Evolutionary conservation across 2,797 vertebrate species (phyloP).

Genomic region (Scyliorhinus canicula): DNA sequence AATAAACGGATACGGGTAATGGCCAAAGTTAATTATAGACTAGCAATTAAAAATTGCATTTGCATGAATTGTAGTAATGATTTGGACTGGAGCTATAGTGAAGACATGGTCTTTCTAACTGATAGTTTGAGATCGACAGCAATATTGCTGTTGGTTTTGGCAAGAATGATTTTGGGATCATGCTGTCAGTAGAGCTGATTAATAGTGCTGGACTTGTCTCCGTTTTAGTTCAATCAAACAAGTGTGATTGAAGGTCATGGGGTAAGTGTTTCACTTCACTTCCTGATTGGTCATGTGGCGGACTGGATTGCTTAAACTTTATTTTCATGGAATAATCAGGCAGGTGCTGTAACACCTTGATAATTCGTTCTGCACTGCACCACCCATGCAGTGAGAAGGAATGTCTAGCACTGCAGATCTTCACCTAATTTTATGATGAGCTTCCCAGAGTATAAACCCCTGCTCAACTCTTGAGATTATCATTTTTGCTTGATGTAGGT

Average conservation of each 20-base stretch:
- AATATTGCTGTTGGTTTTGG: not conserved
- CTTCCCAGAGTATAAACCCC: not conserved
- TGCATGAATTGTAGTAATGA: not conserved
- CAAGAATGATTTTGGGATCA: not conserved
- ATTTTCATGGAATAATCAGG: not conserved
- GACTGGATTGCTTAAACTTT: not conserved
- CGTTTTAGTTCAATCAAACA: not conserved
- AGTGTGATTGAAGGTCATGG: not conserved
- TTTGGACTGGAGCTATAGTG: not conserved
- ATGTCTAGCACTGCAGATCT: not conserved
- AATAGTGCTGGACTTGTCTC: not conserved
- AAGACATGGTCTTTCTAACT: not conserved
- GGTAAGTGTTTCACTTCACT: not conserved
- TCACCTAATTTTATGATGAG: not conserved
- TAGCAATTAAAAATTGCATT: not conserved
- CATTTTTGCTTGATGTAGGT: not conserved
- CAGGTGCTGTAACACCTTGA: not conserved
- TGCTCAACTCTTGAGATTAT: not conserved
- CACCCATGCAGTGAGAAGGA: not conserved
- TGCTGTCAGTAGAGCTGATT: not conserved
- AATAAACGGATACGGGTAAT: conserved; percentile 87
- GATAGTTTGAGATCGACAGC: not conserved
- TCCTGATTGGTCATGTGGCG: not conserved
- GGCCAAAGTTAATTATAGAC: not conserved
- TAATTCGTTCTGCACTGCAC: not conserved